phyloP scores from a whole-genome alignment of 2,113 vertebrate species.

The Colius striatus region DNA sequence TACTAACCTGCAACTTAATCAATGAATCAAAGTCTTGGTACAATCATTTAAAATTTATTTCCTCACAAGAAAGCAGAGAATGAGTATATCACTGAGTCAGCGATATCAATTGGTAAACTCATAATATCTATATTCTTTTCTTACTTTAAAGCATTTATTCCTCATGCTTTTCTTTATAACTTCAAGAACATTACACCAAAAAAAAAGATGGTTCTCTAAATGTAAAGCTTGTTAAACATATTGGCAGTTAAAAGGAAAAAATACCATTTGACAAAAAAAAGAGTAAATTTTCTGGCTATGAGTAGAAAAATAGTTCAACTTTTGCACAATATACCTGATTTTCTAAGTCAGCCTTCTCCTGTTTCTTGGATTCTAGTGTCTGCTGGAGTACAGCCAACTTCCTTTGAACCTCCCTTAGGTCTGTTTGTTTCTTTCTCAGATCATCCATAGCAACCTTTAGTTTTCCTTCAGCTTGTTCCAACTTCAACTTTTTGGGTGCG shows the following conservation, averaged over 20 bases:
- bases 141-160: not conserved
- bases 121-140: not conserved
- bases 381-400: conserved; percentile 82
- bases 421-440: conserved; percentile 84
- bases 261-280: not conserved
- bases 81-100: not conserved
- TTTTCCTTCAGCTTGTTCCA: conserved; percentile 82
- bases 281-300: not conserved
- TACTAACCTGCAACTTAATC: not conserved
- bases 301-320: not conserved
- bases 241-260: not conserved
- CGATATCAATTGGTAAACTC: not conserved
- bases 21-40: not conserved
- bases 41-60: not conserved
- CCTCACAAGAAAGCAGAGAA: not conserved
- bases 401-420: conserved; percentile 84
- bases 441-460: conserved; percentile 82
- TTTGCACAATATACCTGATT: conserved; percentile 78
- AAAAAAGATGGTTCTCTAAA: not conserved
- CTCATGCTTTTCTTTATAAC: not conserved
- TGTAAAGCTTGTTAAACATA: not conserved
- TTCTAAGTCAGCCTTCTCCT: conserved; percentile 87
- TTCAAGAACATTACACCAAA: not conserved
- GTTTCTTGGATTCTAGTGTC: conserved; percentile 84
- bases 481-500: conserved; percentile 87